Base-by-base conservation (phyloP, 2,113 vertebrate species). In the Shinisaurus crocodilurus region DNA sequence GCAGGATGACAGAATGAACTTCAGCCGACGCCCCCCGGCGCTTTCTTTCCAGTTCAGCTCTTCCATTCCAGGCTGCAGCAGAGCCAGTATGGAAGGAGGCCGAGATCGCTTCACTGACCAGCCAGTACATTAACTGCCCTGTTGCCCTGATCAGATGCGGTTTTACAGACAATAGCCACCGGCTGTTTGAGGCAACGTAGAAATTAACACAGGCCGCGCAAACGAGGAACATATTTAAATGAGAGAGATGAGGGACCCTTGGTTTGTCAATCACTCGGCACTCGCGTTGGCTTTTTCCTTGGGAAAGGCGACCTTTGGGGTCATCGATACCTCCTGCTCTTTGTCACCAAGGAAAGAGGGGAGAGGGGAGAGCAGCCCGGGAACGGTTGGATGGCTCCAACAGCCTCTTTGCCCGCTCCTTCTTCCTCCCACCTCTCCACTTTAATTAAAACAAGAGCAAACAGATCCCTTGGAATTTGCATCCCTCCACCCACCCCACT, bases 61-160 rank as follows among this genome's bases (percentile, higher is more conserved):
- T 95, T 94, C 95, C 95, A 96, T 96, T 96, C 91, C 90, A 93
- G 92, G 94, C 1, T 82, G 88, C 91, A 86, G 94, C 91, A 86
- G 94, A 95, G 95, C 72, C 95, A 93, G 95, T n/a, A n/a, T 92
- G 95, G 95, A 95, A 96, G 96, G 95, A 94, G 94, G 93, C 95
- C 89, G 6, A 87, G 94, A 94, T 96, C 95, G 96, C 96, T 96
- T 96, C 96, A 96, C 95, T 96, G 96, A 96, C 95, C 96, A 96
- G 96, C 95, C 95, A 96, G 96, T 96, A 94, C 95, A 96, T 96
- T 96, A 96, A 92, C 95, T 95, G 95, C 96, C 96, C 96, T 94
- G 96, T 95, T 96, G 96, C 95, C 95, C 96, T 96, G 95, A 96
- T 95, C 95, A 94, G 95, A 96, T 96, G 95, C 92, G 95, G 94